Evolutionary conservation across 30 jellyfish, hydroid and myxozoan species (phyloP).

Genomic region (Mastigias papua): DNA sequence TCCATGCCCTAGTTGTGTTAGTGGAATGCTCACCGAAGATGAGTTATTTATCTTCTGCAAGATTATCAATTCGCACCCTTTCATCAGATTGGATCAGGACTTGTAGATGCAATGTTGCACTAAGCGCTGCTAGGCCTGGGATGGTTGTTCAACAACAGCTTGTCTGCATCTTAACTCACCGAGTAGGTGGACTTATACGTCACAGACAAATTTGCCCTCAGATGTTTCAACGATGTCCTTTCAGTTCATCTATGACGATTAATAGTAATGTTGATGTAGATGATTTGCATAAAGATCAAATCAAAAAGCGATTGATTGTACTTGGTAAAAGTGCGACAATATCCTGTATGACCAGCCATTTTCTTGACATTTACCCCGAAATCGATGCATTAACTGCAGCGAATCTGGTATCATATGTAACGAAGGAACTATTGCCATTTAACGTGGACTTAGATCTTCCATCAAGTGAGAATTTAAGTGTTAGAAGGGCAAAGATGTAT

Average conservation of each 20-base stretch:
- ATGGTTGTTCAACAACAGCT: background rate
- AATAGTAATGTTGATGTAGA: conserved; percentile 1
- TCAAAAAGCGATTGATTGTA: conserved; percentile 24
- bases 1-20: too few species aligned
- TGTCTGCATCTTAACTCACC: too few species aligned
- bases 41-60: background rate
- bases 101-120: background rate
- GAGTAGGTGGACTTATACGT: too few species aligned
- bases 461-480: background rate
- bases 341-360: conserved; percentile 43
- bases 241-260: too few species aligned
- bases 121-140: background rate
- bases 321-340: conserved; percentile 58
- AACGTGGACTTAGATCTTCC: background rate
- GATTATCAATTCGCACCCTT: background rate
- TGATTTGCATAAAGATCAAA: conserved; percentile 1
- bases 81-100: background rate
- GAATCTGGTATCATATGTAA: conserved; percentile 22
- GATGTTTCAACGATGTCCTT: too few species aligned
- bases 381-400: conserved; percentile 34
- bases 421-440: conserved; percentile 57
- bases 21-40: too few species aligned
- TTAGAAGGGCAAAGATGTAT: conserved; percentile 62
- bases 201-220: too few species aligned
- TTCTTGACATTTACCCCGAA: conserved; percentile 23